phyloP scores from a whole-genome alignment of 2,797 vertebrate species.

The Mareca strepera region DNA sequence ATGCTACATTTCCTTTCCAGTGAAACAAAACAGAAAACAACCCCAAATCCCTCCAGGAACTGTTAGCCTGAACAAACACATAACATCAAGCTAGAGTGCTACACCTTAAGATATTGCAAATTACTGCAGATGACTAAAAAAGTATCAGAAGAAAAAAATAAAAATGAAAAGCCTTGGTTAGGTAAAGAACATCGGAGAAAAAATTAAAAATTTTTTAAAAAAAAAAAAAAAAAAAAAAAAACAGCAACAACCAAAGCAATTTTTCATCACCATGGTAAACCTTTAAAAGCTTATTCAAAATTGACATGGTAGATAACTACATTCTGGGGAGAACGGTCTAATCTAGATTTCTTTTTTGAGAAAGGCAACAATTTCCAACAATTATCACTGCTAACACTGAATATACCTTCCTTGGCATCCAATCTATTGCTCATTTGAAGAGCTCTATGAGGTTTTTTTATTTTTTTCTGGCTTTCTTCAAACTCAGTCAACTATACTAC shows the following conservation, averaged over 20 bases:
- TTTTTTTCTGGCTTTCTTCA: not conserved
- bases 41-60: not conserved
- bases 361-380: not conserved
- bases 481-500: not conserved
- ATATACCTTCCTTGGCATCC: not conserved
- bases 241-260: rapidly evolving
- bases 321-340: not conserved
- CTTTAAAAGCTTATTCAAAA: not conserved
- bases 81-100: not conserved
- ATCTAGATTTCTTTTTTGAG: not conserved
- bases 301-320: not conserved
- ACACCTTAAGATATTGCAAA: not conserved
- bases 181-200: not conserved
- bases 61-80: not conserved
- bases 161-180: not conserved
- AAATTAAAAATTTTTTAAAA: not conserved
- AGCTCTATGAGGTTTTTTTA: not conserved
- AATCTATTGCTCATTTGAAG: not conserved
- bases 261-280: not conserved
- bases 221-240: not conserved
- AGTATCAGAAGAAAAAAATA: not conserved
- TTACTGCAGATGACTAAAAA: not conserved
- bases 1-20: not conserved
- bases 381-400: not conserved
- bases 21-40: not conserved